A percentile compares a stretch with the other conserved stretches of the same genome.
Evolutionary conservation across 2,113 vertebrate genomes (phyloP).

Genomic region (Anguilla rostrata): DNA sequence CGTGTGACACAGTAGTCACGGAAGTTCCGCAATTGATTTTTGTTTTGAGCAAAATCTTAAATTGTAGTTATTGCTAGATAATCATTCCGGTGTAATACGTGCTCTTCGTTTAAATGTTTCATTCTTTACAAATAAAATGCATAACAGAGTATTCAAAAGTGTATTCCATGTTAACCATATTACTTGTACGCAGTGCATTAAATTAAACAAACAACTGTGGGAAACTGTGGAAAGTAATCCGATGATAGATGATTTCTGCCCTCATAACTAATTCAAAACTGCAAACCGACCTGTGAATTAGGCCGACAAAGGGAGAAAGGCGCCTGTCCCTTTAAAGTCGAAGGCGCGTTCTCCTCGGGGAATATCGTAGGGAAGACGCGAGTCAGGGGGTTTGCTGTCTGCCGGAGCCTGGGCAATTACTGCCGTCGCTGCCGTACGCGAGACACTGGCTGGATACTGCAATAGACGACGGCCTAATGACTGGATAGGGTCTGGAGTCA

Average conservation of each 20-base stretch:
- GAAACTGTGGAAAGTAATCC: constrained; percentile 38
- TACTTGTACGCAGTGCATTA: neutral
- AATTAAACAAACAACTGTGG: constrained; percentile 3
- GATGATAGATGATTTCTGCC: constrained; percentile 42
- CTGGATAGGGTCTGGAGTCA: constrained; percentile 35
- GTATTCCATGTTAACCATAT: neutral
- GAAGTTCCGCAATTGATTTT: too few relatives aligned
- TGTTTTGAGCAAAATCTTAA: too few relatives aligned
- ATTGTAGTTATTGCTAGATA: too few relatives aligned
- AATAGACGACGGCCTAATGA: constrained; percentile 50
- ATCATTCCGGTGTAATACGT: too few relatives aligned
- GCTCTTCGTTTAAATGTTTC: too few relatives aligned
- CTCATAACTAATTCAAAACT: constrained; percentile 49
- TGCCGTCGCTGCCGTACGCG: constrained; percentile 12
- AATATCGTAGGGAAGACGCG: constrained; percentile 14
- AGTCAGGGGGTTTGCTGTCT: constrained; percentile 38
- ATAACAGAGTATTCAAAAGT: too few relatives aligned
- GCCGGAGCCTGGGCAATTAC: constrained; percentile 24
- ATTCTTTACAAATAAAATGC: too few relatives aligned
- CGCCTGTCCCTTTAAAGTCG: constrained; percentile 72
- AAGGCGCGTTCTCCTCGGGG: constrained; percentile 34
- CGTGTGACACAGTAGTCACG: too few relatives aligned
- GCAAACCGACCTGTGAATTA: constrained; percentile 26
- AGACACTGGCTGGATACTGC: constrained; percentile 31
- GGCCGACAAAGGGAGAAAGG: constrained; percentile 28